Evolutionary conservation across 2,797 vertebrate genomes (phyloP).

Genomic region (Jordanella pulchra): DNA sequence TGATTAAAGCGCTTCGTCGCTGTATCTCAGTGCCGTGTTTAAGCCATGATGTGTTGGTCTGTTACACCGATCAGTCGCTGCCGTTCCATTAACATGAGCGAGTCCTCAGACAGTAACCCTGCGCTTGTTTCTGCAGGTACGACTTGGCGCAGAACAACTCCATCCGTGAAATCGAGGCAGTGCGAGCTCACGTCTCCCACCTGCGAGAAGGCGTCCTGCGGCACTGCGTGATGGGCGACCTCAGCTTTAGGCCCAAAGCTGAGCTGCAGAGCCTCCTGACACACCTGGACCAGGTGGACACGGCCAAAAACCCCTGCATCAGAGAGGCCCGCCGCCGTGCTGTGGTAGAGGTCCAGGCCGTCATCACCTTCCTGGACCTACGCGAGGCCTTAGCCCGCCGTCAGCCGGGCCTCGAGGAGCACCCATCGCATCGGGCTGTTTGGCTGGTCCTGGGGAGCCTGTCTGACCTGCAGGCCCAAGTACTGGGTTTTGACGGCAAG

Average conservation of each 20-base stretch:
- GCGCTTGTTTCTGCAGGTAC: constrained; percentile 72
- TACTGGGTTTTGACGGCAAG: constrained; percentile 91
- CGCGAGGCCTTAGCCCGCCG: constrained; percentile 85
- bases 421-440: constrained; percentile 83
- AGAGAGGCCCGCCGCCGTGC: constrained; percentile 93
- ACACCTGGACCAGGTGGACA: constrained; percentile 90
- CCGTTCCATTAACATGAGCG: no score
- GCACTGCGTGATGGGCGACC: constrained; percentile 82
- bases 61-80: no score
- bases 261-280: constrained; percentile 91
- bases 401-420: constrained; percentile 79
- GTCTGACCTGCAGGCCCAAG: constrained; percentile 91
- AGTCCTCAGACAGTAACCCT: background rate
- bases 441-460: constrained; percentile 89
- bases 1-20: no score
- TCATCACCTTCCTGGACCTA: constrained; percentile 92
- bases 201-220: constrained; percentile 84
- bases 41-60: no score
- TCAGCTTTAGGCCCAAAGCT: constrained; percentile 85
- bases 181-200: constrained; percentile 86
- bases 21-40: no score
- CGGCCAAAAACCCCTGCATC: constrained; percentile 94
- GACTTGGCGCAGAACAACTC: constrained; percentile 93
- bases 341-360: constrained; percentile 91
- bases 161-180: constrained; percentile 92